Evolutionary conservation across 2,888 invertebrate species (phyloP), one percentile per base, ranked within the genome.

Genomic region (Dynastes grantii): DNA sequence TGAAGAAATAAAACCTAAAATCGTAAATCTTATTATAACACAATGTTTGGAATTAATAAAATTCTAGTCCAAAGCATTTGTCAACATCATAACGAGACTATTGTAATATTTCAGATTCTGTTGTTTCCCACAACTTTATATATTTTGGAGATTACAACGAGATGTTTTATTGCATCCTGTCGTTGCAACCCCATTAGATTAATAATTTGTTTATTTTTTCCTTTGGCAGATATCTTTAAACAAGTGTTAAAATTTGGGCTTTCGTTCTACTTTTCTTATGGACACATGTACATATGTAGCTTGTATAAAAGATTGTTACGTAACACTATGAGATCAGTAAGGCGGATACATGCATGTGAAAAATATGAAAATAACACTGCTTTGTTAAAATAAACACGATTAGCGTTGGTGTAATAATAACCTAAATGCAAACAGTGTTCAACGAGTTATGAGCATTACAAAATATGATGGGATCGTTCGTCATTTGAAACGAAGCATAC

Each of bases 271-370:
- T 61, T 61, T 61, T 49, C 2, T 68, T 29, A 27, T 29, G 29
- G n/a, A 53, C 9, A 45, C 16, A 22, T 27, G 49, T 51, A 29
- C 27, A 3, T 68, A 51, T 49, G 22, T 45, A 65, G n/a, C 65
- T n/a, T 53, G 32, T n/a, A 22, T 58, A 58, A 45, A 45, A 16
- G 0, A 40, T 40, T 13, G 5, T 68, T 68, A 68, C 68, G 68
- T 68, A 68, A 68, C 29, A 68, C n/a, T 67, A 40, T 75, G 61
- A 75, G 73, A 75, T 73, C 68, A 68, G 32, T 22, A 2, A 68
- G 49, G 49, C 22, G 22, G 22, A 49, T 67, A 45, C 22, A 27
- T 22, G 45, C 22, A 13, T 40, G 27, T 68, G 51, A 68, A 68
- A 27, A 68, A 49, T 68, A 29, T 68, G 49, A 13, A 51, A 49